Evolutionary conservation across 2,797 vertebrate species (phyloP), one percentile per base, ranked within the genome.

Genomic region (Monodelphis domestica): DNA sequence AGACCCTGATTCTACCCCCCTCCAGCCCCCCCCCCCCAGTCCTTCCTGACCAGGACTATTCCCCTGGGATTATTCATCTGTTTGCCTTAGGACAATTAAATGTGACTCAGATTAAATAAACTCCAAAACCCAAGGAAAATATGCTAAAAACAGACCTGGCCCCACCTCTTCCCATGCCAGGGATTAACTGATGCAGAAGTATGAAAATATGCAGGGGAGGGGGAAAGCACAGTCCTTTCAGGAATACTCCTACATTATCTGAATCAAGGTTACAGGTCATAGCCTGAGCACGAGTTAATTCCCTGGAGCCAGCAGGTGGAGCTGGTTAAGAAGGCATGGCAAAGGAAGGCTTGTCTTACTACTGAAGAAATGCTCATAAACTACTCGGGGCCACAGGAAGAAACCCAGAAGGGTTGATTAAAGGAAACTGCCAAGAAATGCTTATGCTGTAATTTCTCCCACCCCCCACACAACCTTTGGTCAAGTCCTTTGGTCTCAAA

Each of bases 61-160:
- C 97, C 98, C 97, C 95, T 96, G 93, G 89, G 70, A 96, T 98
- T 98, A 97, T 98, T 98, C 98, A 98, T 98, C 97, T 97, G 94
- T 98, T 98, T 98, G 98, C 97, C 95, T 98, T 97, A 97, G 96
- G 97, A 98, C 98, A 98, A 98, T 98, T 98, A 98, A 98, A 98
- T 98, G 96, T 98, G 98, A 98, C 96, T 98, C 98, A 98, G 97
- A 97, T 98, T 97, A 98, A 98, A 97, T 96, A 98, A 96, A 97
- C 97, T 97, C 97, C 96, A 97, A 98, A 97, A 97, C 97, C 97
- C 97, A 98, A 98, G 97, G 96, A 98, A 98, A 98, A 98, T 97
- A 97, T 0, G 91, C 97, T 98, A 98, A 98, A 98, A 98, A 97
- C 93, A 97, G 95, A 94, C 28, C 90, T 96, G 93, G 96, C 94